Conservation (phyloP, 2,888 invertebrate species). For the Siphlonurus alternatus region DNA sequence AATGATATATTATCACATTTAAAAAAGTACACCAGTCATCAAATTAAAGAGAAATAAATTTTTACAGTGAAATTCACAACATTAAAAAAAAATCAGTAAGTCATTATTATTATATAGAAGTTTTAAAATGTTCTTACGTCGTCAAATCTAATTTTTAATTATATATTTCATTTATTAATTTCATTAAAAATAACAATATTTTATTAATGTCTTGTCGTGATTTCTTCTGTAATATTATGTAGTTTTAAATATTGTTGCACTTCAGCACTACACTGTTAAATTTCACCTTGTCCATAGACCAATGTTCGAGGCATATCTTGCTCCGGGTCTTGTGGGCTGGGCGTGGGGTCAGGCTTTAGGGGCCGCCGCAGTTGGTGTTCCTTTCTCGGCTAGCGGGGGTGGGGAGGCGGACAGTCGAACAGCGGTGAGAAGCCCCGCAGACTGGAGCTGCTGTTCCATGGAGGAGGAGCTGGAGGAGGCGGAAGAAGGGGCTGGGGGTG, state of each 20-base stretch:
- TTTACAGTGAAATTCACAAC: neutral
- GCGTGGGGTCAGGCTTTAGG: slow-evolving; percentile 13
- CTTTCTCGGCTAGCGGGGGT: slow-evolving; percentile 5
- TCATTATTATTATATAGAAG: too few relatives aligned
- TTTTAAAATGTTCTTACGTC: too few relatives aligned
- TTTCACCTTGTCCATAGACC: neutral
- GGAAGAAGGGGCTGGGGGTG: slow-evolving; percentile 44
- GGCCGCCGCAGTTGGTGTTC: slow-evolving; percentile 7
- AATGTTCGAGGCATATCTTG: neutral
- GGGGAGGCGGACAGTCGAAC: slow-evolving; percentile 10
- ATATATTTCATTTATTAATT: neutral
- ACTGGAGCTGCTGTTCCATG: slow-evolving; percentile 11
- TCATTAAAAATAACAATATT: too few relatives aligned
- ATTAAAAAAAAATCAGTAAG: too few relatives aligned
- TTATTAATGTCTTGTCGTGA: too few relatives aligned
- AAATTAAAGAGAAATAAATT: neutral
- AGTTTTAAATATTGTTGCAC: neutral
- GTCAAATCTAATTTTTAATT: neutral
- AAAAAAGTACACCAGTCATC: neutral
- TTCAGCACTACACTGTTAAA: neutral
- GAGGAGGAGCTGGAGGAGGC: slow-evolving; percentile 26
- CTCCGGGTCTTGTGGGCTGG: slow-evolving; percentile 5
- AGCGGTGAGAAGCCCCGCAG: slow-evolving; percentile 9
- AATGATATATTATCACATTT: neutral
- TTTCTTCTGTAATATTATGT: too few relatives aligned